Percentiles rank a stretch among this genome's conserved stretches.
Evolutionary conservation across 1,140 invertebrate genomes (phyloP).

Genomic region (Tetramorium alpestre): DNA sequence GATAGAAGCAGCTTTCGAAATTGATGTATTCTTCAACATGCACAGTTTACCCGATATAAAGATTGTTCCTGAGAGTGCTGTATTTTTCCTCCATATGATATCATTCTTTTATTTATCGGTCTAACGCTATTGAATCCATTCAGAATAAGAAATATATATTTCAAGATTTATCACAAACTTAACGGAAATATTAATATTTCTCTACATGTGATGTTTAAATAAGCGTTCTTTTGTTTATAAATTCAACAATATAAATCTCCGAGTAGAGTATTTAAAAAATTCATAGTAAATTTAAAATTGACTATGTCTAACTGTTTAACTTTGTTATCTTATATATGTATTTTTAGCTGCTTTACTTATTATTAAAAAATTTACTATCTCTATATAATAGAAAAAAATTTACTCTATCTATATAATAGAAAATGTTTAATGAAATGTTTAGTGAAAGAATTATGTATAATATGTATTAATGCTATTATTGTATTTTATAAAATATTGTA

Average conservation of each 20-base stretch:
- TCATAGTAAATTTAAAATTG: background rate
- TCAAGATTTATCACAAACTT: background rate
- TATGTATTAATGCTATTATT: background rate
- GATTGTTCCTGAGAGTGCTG: background rate
- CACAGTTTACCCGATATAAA: background rate
- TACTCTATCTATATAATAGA: background rate
- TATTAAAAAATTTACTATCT: background rate
- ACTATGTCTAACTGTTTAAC: background rate
- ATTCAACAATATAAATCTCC: background rate
- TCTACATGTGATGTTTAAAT: background rate
- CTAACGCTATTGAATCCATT: background rate
- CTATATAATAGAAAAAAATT: background rate
- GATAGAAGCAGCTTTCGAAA: background rate
- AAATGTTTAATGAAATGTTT: too few species aligned
- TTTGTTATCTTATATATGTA: background rate
- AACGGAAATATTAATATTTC: background rate
- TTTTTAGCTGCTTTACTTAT: background rate
- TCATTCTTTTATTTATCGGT: slow-evolving; percentile 11
- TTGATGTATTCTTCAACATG: slow-evolving; percentile 8
- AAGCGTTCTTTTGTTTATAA: background rate
- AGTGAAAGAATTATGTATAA: background rate
- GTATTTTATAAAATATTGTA: background rate
- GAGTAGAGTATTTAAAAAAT: background rate
- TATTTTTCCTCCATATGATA: background rate
- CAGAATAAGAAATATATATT: background rate